phyloP scores from a whole-genome alignment of 2,888 invertebrate species.

The Erpobdella octoculata region DNA sequence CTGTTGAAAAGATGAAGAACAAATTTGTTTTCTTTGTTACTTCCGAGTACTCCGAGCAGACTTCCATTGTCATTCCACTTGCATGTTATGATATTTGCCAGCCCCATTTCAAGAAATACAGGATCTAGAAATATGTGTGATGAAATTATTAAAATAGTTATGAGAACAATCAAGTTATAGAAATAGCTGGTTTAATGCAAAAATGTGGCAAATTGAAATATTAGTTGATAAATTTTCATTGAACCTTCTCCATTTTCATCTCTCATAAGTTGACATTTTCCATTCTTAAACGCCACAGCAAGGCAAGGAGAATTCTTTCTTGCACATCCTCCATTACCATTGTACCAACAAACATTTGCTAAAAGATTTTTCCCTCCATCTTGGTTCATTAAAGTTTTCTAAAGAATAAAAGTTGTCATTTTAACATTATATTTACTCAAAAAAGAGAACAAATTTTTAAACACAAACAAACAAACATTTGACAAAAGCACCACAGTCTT shows the following conservation, averaged over 20 bases:
- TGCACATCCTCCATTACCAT: not conserved
- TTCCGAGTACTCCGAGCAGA: constrained; percentile 9
- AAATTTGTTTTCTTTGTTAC: not conserved
- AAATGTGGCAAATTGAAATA: too few species aligned
- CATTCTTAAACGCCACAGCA: not conserved
- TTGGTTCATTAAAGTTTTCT: not conserved
- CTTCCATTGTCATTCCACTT: constrained; percentile 14
- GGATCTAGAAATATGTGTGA: not conserved
- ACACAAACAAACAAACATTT: too few species aligned
- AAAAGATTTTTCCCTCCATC: not conserved
- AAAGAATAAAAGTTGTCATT: not conserved
- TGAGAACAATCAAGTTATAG: not conserved
- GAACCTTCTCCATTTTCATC: constrained; percentile 9
- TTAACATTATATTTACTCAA: not conserved
- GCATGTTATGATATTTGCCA: not conserved
- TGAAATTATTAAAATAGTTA: not conserved
- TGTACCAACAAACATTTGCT: not conserved
- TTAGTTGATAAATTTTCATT: too few species aligned
- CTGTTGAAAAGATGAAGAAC: not conserved
- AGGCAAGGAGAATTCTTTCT: not conserved
- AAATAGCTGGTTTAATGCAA: not conserved
- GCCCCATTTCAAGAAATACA: not conserved
- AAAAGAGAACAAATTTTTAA: too few species aligned
- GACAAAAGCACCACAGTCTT: too few species aligned
- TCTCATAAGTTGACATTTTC: not conserved